These are phyloP conservation scores for Battus philenor DNA, from an alignment of 1,140 invertebrate genomes.

Conservation along the genomic window DNA sequence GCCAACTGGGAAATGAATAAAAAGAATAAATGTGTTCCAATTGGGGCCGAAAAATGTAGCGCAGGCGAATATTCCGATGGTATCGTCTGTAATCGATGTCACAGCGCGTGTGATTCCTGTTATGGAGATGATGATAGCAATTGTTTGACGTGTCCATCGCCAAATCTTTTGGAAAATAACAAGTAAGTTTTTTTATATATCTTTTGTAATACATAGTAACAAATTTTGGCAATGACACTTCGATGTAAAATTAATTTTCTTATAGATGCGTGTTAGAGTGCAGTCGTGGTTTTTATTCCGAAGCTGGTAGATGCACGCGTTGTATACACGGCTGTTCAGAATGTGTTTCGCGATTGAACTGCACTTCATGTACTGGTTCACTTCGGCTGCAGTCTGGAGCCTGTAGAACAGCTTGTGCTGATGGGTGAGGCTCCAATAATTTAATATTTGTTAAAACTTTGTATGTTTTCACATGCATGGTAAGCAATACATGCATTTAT, in stretches of 20 bases:
- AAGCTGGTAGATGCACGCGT: conserved; percentile 81
- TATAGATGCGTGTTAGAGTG: conserved; percentile 83
- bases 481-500: no score
- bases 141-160: conserved; percentile 82
- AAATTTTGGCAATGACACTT: no score
- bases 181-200: conserved; percentile 40
- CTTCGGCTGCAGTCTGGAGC: conserved; percentile 86
- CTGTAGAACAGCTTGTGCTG: conserved; percentile 85
- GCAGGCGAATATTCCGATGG: conserved; percentile 67
- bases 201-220: no score
- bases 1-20: conserved; percentile 83
- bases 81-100: conserved; percentile 81
- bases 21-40: conserved; percentile 82
- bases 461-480: no score
- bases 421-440: conserved; percentile 36
- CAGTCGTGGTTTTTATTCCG: conserved; percentile 82
- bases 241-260: neutral
- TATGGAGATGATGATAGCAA: conserved; percentile 80
- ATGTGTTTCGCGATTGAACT: conserved; percentile 86
- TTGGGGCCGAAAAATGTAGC: conserved; percentile 80
- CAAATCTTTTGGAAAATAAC: conserved; percentile 81
- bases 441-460: no score
- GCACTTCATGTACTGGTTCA: conserved; percentile 83
- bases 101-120: conserved; percentile 84
- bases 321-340: conserved; percentile 87